Evolutionary conservation across 2,113 vertebrate genomes (phyloP).

Genomic region (Anas platyrhynchos): DNA sequence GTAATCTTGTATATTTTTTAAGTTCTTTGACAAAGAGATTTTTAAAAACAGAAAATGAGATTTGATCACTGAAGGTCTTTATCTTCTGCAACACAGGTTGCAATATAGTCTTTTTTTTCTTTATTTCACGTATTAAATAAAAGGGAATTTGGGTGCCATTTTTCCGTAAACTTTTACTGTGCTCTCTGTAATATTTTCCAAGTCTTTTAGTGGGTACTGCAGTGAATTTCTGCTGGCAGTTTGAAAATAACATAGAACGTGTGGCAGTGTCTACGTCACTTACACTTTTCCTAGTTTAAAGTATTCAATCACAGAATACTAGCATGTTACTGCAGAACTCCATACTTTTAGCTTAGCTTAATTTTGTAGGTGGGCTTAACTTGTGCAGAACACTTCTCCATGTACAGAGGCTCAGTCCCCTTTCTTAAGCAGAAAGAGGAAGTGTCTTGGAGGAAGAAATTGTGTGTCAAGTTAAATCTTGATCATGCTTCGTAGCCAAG

Average conservation of each 20-base stretch:
- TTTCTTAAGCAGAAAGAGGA: not conserved
- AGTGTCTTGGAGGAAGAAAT: conserved; percentile 5
- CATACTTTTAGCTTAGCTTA: conserved; percentile 12
- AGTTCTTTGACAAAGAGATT: conserved; percentile 54
- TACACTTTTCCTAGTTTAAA: conserved; percentile 26
- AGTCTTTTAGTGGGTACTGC: not conserved
- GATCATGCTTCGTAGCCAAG: not conserved
- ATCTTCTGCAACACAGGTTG: conserved; percentile 49
- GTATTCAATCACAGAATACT: not conserved
- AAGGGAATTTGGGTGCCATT: conserved; percentile 54
- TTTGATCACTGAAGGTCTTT: conserved; percentile 37
- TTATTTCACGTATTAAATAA: conserved; percentile 26
- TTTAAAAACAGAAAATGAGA: conserved; percentile 38
- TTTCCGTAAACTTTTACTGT: conserved; percentile 30
- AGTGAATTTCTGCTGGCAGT: conserved; percentile 21
- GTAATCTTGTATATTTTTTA: conserved; percentile 54
- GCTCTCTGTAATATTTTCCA: conserved; percentile 8
- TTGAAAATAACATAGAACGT: not conserved
- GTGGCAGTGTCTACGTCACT: not conserved
- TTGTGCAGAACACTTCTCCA: conserved; percentile 40
- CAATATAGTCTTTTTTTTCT: not conserved
- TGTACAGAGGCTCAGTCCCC: not conserved
- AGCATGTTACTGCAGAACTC: conserved; percentile 24
- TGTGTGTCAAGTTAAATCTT: conserved; percentile 47
- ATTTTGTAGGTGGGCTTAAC: conserved; percentile 52